These are phyloP conservation scores for Dryococelus australis DNA, from an alignment of 2,888 invertebrate species.

Conservation along the genomic window DNA sequence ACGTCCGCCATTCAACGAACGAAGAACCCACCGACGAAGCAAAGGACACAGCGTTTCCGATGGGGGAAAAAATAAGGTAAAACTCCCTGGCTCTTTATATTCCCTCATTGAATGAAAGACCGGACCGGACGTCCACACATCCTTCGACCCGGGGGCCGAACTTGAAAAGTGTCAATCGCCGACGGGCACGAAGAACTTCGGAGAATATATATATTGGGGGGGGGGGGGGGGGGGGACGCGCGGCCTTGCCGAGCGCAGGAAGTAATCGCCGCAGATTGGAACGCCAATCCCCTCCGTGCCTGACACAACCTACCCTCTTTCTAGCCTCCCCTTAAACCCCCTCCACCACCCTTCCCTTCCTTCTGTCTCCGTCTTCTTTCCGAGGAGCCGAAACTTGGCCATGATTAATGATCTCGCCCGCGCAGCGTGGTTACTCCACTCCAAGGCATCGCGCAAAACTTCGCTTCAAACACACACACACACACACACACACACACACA, in stretches of 20 bases:
- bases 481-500: constrained; percentile 27
- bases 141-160: not conserved
- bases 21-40: not conserved
- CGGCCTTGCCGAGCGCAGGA: constrained; percentile 13
- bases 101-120: not conserved
- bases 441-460: constrained; percentile 32
- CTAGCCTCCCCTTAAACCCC: not conserved
- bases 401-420: constrained; percentile 37
- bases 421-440: constrained; percentile 26
- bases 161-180: constrained; percentile 16
- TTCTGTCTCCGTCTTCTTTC: not conserved
- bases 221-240: too few species aligned
- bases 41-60: not conserved
- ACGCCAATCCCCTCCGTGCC: not conserved
- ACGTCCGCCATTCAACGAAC: not conserved
- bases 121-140: not conserved
- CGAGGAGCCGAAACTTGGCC: constrained; percentile 37
- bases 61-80: not conserved
- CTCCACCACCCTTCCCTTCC: not conserved
- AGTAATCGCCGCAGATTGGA: constrained; percentile 25
- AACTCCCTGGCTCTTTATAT: not conserved
- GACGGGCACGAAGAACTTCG: not conserved
- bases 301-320: constrained; percentile 19
- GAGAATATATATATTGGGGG: too few species aligned
- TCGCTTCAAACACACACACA: constrained; percentile 32